Percentiles rank a stretch among this genome's conserved stretches.
phyloP scores from a whole-genome alignment of 1,140 invertebrate genomes.

The Antheraea pernyi region DNA sequence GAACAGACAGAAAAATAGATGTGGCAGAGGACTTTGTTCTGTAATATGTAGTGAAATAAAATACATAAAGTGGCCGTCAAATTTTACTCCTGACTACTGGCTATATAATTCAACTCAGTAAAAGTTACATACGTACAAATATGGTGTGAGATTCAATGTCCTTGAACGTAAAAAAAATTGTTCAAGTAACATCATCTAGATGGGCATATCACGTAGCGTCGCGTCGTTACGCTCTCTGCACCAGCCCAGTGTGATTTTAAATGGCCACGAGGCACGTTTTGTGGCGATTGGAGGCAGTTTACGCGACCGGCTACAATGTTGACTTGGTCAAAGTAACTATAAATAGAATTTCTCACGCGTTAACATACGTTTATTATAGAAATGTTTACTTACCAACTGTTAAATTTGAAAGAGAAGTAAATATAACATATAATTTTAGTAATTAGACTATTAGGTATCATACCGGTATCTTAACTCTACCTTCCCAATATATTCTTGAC shows the following conservation, averaged over 20 bases:
- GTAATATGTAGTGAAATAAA: too few species aligned
- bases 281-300: not conserved
- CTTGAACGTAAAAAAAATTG: not conserved
- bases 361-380: not conserved
- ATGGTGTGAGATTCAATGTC: not conserved
- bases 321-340: constrained; percentile 1
- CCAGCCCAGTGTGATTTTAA: constrained; percentile 1
- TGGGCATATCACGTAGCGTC: not conserved
- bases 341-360: constrained; percentile 4
- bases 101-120: not conserved
- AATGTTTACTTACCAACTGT: not conserved
- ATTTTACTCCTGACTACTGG: not conserved
- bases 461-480: too few species aligned
- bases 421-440: not conserved
- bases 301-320: not conserved
- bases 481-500: too few species aligned
- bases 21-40: too few species aligned
- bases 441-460: not conserved
- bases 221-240: not conserved
- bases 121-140: not conserved
- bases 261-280: constrained; percentile 3
- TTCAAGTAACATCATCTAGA: constrained; percentile 2
- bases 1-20: too few species aligned
- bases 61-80: too few species aligned
- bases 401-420: not conserved